Base-by-base conservation (phyloP, 53 echinoderm and acorn worm species). In the Zoroaster sp. region DNA sequence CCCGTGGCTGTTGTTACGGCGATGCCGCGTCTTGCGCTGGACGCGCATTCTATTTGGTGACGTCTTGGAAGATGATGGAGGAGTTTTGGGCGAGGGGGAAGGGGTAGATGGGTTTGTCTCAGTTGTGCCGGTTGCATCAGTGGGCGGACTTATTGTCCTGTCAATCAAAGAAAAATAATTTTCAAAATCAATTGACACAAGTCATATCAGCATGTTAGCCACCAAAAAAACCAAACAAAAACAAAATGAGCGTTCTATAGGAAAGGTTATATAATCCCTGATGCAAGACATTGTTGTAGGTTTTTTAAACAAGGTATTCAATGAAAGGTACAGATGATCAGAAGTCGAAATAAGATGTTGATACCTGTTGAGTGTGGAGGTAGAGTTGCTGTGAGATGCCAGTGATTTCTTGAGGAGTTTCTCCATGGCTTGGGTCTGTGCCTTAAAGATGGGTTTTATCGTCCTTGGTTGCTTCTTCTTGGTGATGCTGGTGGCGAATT, bases 1-100 rank as follows among this genome's bases (percentile, higher is more conserved):
- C 20, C 96, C 93, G n/a, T 92, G 97, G 80, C 99, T 99, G 91
- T 93, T 97, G 76, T 89, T 96, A 54, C 99, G 92, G 70, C 90
- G 75, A 55, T 99, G 99, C 20, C 96, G 75, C 9, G 93, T 91
- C 75, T 93, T 91, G 70, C 95, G 92, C 75, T 93, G 95, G 33
- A 88, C 90, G 11, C 92, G 72, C 53, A 93, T 45, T 41, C 93
- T 75, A 46, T 43, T 89, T 15, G 93, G 93, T 12, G 93, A 93
- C 9, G 88, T 74, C 47, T 77, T 93, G 83, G 73, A 80, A 42
- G 93, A 83, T 37, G 83, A 40, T 33, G 83, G 69, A 4, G 89
- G 85, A 15, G 66, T 92, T 41, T 35, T 63, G 3, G 71, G 83
- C 34, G 89, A 89, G 55, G 73, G 69, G 35, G 70, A 71, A 18